These are phyloP conservation scores for Sceliomorpha sp. DNA, from an alignment of 2,888 invertebrate genomes.

Conservation along the genomic window DNA sequence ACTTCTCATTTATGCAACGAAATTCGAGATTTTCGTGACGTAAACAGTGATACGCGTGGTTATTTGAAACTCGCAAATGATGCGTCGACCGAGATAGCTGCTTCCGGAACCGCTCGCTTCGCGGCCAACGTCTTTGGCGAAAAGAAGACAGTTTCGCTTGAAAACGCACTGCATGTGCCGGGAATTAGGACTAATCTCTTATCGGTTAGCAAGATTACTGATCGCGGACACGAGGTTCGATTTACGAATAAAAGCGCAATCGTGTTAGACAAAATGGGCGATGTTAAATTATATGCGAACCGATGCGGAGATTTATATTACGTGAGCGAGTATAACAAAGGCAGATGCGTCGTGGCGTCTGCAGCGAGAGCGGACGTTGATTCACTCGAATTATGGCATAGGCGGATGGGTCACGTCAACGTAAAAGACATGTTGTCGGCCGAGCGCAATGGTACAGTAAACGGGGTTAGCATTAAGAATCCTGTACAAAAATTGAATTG, in stretches of 20 bases:
- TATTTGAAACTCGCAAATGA: slow-evolving; percentile 3
- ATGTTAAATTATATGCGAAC: background rate
- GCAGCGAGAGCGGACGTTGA: background rate
- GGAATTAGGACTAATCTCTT: slow-evolving; percentile 13
- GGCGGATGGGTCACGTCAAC: slow-evolving; percentile 46
- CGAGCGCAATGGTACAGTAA: slow-evolving; percentile 12
- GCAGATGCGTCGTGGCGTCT: background rate
- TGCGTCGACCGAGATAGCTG: slow-evolving; percentile 4
- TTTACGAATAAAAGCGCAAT: slow-evolving; percentile 4
- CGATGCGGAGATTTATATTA: slow-evolving; percentile 8
- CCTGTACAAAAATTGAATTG: slow-evolving; percentile 2
- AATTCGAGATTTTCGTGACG: background rate
- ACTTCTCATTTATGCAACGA: slow-evolving; percentile 8
- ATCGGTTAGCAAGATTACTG: slow-evolving; percentile 19
- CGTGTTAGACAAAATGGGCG: slow-evolving; percentile 1
- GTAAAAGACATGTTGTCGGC: slow-evolving; percentile 23
- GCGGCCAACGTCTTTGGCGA: background rate
- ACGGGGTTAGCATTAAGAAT: slow-evolving; percentile 19
- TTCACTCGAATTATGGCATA: slow-evolving; percentile 34
- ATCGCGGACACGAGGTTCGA: slow-evolving; percentile 7
- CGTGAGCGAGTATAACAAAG: background rate
- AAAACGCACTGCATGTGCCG: slow-evolving; percentile 13
- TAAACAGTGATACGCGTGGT: slow-evolving; percentile 2
- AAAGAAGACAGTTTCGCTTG: background rate
- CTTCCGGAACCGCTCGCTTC: background rate